Percentiles rank a stretch among this genome's conserved stretches.
Evolutionary conservation across 2,888 invertebrate genomes (phyloP).

Genomic region (Aphrophora alni): DNA sequence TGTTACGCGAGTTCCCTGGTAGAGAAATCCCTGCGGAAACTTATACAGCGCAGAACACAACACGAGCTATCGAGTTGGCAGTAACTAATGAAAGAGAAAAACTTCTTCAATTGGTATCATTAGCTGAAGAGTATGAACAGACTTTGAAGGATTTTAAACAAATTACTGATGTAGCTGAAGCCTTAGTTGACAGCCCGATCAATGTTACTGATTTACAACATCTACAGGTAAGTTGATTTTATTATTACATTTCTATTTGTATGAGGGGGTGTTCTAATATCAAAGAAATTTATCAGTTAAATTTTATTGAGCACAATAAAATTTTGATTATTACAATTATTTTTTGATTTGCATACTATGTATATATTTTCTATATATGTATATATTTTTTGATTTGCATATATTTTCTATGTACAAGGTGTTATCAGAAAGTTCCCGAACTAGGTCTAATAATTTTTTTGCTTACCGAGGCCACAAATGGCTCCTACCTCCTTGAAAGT

Average conservation of each 20-base stretch:
- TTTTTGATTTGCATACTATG: no score
- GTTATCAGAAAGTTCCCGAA: no score
- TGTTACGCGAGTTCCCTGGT: slow-evolving; percentile 73
- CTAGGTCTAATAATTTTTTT: no score
- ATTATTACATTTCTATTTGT: background rate
- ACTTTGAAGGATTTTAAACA: slow-evolving; percentile 86
- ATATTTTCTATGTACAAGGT: no score
- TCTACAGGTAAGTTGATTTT: slow-evolving; percentile 61
- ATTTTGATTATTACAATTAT: no score
- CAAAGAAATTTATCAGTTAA: no score
- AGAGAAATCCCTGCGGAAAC: slow-evolving; percentile 72
- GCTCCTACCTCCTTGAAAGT: no score
- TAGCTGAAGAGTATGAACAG: slow-evolving; percentile 88
- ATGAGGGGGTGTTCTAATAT: no score
- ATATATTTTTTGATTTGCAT: no score
- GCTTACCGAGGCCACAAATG: no score
- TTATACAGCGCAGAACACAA: slow-evolving; percentile 69
- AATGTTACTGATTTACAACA: slow-evolving; percentile 77
- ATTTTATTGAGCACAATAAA: no score
- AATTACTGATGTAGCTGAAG: slow-evolving; percentile 84
- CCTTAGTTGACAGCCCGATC: slow-evolving; percentile 77
- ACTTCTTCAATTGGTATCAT: slow-evolving; percentile 72
- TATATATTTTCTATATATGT: no score
- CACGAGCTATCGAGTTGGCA: slow-evolving; percentile 23
- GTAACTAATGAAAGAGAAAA: slow-evolving; percentile 63